phyloP scores from a whole-genome alignment of 2,797 vertebrate species.

The Eulemur mongoz region DNA sequence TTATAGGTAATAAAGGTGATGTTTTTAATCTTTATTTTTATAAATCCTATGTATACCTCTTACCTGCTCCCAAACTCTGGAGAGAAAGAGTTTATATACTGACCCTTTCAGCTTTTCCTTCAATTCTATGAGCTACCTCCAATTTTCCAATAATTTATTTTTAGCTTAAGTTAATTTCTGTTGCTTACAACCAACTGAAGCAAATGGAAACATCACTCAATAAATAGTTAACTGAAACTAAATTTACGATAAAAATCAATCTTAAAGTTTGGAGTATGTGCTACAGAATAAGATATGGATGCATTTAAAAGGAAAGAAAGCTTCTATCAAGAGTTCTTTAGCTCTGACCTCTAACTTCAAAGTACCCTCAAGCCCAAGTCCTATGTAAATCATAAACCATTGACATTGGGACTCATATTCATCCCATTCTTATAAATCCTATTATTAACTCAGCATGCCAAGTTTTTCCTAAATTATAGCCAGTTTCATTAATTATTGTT shows the following conservation, averaged over 20 bases:
- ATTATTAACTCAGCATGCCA: background rate
- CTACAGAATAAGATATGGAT: background rate
- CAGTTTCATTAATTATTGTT: background rate
- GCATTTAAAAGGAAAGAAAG: background rate
- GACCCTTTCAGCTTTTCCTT: background rate
- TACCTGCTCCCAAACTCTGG: background rate
- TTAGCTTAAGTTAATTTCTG: constrained; percentile 24
- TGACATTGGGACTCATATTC: background rate
- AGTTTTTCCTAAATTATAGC: background rate
- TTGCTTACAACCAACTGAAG: constrained; percentile 12
- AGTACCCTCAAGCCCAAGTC: background rate
- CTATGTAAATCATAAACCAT: background rate
- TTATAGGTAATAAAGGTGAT: background rate
- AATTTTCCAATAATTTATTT: constrained; percentile 31
- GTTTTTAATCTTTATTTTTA: background rate
- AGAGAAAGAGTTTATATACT: background rate
- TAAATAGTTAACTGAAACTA: constrained; percentile 18
- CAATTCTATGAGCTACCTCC: background rate
- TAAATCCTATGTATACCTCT: background rate
- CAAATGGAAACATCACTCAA: background rate
- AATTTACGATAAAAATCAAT: background rate
- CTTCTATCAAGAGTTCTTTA: background rate
- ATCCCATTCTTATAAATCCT: background rate
- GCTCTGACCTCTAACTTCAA: background rate
- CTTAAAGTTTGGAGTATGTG: background rate